These are phyloP conservation scores for Myxocyprinus asiaticus DNA, from an alignment of 2,113 vertebrate genomes.

Conservation along the genomic window DNA sequence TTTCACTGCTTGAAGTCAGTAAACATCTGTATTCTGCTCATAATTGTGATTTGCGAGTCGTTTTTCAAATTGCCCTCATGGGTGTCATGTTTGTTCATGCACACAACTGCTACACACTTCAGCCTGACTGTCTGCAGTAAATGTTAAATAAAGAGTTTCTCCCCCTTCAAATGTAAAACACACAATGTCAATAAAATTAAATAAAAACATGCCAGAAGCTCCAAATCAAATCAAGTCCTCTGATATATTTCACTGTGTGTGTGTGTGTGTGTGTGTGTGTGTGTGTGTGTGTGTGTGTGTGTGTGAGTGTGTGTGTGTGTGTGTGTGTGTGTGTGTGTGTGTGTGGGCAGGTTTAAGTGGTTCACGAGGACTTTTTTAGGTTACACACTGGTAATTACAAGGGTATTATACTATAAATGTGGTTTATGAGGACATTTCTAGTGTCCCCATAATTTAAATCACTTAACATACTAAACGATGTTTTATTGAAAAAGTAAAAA, in stretches of 20 bases:
- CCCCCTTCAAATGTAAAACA: constrained; percentile 4
- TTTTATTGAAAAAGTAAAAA: too few relatives aligned
- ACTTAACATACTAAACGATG: too few relatives aligned
- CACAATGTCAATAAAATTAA: too few relatives aligned
- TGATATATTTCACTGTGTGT: background rate
- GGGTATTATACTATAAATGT: too few relatives aligned
- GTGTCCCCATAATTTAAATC: too few relatives aligned
- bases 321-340: too few relatives aligned
- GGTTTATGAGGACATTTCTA: too few relatives aligned
- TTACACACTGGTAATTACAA: too few relatives aligned
- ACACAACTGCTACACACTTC: constrained; percentile 7
- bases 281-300: too few relatives aligned
- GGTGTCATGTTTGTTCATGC: background rate
- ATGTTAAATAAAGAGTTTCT: constrained; percentile 40
- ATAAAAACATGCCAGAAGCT: background rate
- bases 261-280: background rate
- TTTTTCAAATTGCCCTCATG: background rate
- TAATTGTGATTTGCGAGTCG: background rate
- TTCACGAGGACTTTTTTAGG: too few relatives aligned
- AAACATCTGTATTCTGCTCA: constrained; percentile 20
- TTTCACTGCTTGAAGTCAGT: background rate
- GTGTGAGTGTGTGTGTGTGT: too few relatives aligned
- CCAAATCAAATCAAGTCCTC: background rate
- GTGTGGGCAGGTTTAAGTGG: too few relatives aligned
- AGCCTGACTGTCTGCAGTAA: background rate